phyloP scores from a whole-genome alignment of 64 coral and sea anemone species.

The Catalaphyllia jardinei region DNA sequence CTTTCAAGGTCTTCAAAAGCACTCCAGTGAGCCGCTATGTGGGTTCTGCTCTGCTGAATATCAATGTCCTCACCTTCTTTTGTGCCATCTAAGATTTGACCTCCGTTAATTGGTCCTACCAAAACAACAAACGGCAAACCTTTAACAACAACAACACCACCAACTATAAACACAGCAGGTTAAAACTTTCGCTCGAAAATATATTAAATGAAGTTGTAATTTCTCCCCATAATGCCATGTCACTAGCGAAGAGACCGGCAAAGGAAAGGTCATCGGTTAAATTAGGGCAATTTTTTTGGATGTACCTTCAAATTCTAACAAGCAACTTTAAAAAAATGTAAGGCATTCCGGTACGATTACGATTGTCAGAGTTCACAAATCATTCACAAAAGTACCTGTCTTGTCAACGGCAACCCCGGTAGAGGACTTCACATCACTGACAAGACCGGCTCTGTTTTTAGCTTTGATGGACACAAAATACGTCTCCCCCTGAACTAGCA shows the following conservation, averaged over 20 bases:
- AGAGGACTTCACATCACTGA: slow-evolving; percentile 64
- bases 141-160: background rate
- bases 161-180: too few relatives aligned
- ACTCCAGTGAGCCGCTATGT: slow-evolving; percentile 79
- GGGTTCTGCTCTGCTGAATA: slow-evolving; percentile 55
- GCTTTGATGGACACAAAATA: slow-evolving; percentile 54
- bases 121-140: background rate
- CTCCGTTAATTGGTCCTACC: slow-evolving; percentile 44
- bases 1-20: slow-evolving; percentile 87
- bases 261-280: too few relatives aligned
- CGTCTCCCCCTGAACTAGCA: slow-evolving; percentile 7
- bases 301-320: too few relatives aligned
- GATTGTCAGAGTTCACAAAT: too few relatives aligned
- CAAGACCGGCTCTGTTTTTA: slow-evolving; percentile 55
- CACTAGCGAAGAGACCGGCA: too few relatives aligned
- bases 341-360: too few relatives aligned
- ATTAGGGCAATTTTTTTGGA: too few relatives aligned
- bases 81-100: slow-evolving; percentile 62
- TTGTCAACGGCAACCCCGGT: slow-evolving; percentile 76
- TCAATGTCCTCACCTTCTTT: slow-evolving; percentile 70
- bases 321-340: too few relatives aligned
- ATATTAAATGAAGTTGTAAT: too few relatives aligned
- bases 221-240: too few relatives aligned
- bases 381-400: slow-evolving; percentile 54
- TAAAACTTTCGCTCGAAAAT: too few relatives aligned